phyloP scores from a whole-genome alignment of 2,113 vertebrate genomes.

The Nipponia nippon region DNA sequence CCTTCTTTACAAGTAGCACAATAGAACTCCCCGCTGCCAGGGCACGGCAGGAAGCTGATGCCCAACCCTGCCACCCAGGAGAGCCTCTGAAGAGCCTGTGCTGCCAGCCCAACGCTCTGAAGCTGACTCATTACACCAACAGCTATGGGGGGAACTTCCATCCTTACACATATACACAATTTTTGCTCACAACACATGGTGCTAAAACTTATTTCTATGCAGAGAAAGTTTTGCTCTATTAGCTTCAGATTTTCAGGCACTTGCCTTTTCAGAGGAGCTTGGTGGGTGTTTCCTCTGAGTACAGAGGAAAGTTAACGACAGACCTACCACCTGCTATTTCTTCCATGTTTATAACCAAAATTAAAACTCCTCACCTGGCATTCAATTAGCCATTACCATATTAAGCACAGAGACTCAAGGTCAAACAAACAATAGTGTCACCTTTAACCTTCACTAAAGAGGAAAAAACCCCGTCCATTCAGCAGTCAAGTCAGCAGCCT shows the following conservation, averaged over 20 bases:
- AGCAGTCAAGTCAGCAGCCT: not conserved
- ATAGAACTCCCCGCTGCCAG: not conserved
- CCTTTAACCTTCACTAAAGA: not conserved
- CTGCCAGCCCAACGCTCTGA: fast-evolving
- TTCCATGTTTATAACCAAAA: not conserved
- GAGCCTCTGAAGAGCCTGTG: not conserved
- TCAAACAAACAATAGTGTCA: not conserved
- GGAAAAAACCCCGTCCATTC: not conserved
- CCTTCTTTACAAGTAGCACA: not conserved
- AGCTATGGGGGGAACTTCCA: not conserved
- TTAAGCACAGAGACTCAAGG: not conserved
- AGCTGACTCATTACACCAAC: fast-evolving
- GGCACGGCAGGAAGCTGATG: not conserved
- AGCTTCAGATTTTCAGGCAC: not conserved
- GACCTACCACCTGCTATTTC: not conserved
- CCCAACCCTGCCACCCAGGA: no score
- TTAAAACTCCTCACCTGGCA: not conserved
- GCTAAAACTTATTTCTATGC: not conserved
- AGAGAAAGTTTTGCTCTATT: not conserved
- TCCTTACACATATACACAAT: fast-evolving
- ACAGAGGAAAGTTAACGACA: not conserved
- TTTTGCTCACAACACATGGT: not conserved
- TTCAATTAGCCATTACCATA: not conserved
- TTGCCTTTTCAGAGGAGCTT: not conserved
- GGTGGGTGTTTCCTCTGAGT: not conserved